Base-by-base conservation (phyloP, 1,140 invertebrate species). In the Diplogasteroides magnus region DNA sequence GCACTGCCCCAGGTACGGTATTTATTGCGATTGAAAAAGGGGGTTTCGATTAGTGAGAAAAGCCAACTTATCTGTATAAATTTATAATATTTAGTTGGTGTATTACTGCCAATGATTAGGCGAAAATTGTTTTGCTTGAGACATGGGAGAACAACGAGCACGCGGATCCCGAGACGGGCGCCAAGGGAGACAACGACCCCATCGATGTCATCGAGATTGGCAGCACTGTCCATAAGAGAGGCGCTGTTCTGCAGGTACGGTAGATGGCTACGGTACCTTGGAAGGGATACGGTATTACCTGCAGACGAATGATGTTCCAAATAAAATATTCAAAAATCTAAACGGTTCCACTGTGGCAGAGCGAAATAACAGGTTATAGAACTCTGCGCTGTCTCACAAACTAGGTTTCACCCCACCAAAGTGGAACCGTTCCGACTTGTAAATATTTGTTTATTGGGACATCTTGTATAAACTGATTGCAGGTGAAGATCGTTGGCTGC, bases 191-290 rank as follows among this genome's bases (percentile, higher is more conserved):
- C 83, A 95, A 96, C 86, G 97, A 99, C 88, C 97, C 97, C 13
- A 90, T 99, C 79, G 97, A 99, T 89, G 92, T 97, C 31, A 88
- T 96, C 80, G 97, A 99, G 88, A 97, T 99, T 84, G 97, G 97
- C 15, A 88, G 88, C 67, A 86, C 85, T 76, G 87, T 89, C 78
- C 85, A 83, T 69, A 26, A 48, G 23, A 63, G 77, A n/a, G 81
- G 81, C 55, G 61, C 76, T 48, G 75, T 83, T 62, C 59, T 83
- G 23, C 78, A 64, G 55, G 77, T 79, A 23, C 13, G 28, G 19
- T 67, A n/a, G n/a, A n/a, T n/a, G n/a, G n/a, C n/a, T n/a, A n/a
- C n/a, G n/a, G n/a, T n/a, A n/a, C n/a, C n/a, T n/a, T n/a, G n/a
- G n/a, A n/a, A n/a, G n/a, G n/a, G n/a, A n/a, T n/a, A n/a, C n/a